Evolutionary conservation across 1,140 invertebrate species (phyloP).

Genomic region (Drosophila ananassae): DNA sequence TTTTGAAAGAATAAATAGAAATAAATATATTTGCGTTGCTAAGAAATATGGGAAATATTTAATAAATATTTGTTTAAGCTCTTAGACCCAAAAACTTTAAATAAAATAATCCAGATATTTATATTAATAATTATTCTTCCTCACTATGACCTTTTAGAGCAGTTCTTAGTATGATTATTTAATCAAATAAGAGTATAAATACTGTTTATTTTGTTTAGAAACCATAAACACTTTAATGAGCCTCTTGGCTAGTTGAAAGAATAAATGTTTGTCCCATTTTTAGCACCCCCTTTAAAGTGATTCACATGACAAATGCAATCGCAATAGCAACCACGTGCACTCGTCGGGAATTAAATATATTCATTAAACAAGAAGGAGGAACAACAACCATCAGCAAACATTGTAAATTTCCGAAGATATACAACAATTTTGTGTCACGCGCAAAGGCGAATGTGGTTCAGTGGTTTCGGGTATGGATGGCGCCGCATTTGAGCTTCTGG

Average conservation of each 20-base stretch:
- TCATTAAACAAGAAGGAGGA: slow-evolving; percentile 22
- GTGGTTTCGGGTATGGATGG: slow-evolving; percentile 3
- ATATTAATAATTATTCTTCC: too few relatives aligned
- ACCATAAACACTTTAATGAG: neutral
- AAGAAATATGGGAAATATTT: neutral
- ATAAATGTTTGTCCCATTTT: neutral
- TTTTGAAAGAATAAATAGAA: neutral
- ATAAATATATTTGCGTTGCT: neutral
- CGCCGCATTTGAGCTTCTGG: slow-evolving; percentile 35
- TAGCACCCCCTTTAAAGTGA: slow-evolving; percentile 2
- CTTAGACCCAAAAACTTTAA: neutral
- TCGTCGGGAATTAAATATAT: slow-evolving; percentile 26
- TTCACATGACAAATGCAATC: slow-evolving; percentile 29
- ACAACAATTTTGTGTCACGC: slow-evolving; percentile 21
- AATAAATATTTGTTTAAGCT: neutral
- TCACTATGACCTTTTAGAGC: neutral
- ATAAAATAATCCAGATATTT: too few relatives aligned
- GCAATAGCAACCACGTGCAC: slow-evolving; percentile 28
- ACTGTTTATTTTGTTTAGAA: neutral
- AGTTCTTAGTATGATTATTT: neutral
- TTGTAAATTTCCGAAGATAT: slow-evolving; percentile 35
- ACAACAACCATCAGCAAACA: slow-evolving; percentile 30
- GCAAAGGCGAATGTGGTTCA: slow-evolving; percentile 45
- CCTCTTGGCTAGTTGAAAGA: neutral
- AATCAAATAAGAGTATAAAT: neutral